phyloP scores from a whole-genome alignment of 2,113 vertebrate species.

The Pithys albifrons region DNA sequence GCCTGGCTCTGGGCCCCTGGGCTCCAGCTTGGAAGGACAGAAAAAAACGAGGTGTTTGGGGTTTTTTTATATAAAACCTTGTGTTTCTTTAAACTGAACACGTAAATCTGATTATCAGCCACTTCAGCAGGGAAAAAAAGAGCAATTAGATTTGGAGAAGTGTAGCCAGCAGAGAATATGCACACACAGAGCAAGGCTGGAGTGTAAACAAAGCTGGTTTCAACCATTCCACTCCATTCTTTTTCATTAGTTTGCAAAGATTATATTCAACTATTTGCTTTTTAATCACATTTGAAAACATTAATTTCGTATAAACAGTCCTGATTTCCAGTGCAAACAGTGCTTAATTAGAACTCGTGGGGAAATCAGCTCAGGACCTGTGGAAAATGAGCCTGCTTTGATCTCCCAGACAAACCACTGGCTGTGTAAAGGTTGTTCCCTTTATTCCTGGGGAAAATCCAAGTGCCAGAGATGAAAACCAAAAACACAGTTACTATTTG shows the following conservation, averaged over 20 bases:
- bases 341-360: slow-evolving; percentile 35
- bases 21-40: background rate
- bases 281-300: slow-evolving; percentile 51
- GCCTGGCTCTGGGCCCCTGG: background rate
- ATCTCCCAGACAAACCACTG: background rate
- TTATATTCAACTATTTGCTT: slow-evolving; percentile 49
- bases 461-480: background rate
- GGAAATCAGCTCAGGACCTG: background rate
- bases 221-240: slow-evolving; percentile 23
- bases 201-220: slow-evolving; percentile 42
- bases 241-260: slow-evolving; percentile 31
- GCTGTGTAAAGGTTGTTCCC: background rate
- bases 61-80: background rate
- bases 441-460: background rate
- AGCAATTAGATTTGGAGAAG: slow-evolving; percentile 37
- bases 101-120: background rate
- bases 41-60: background rate
- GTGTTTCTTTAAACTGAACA: background rate
- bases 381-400: background rate
- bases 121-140: background rate
- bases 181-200: slow-evolving; percentile 35
- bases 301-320: slow-evolving; percentile 38
- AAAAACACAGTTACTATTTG: background rate
- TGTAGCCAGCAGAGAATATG: slow-evolving; percentile 28
- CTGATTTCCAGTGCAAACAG: slow-evolving; percentile 61